Evolutionary conservation across 2,888 invertebrate genomes (phyloP).

Genomic region (Nomada lathburiana): DNA sequence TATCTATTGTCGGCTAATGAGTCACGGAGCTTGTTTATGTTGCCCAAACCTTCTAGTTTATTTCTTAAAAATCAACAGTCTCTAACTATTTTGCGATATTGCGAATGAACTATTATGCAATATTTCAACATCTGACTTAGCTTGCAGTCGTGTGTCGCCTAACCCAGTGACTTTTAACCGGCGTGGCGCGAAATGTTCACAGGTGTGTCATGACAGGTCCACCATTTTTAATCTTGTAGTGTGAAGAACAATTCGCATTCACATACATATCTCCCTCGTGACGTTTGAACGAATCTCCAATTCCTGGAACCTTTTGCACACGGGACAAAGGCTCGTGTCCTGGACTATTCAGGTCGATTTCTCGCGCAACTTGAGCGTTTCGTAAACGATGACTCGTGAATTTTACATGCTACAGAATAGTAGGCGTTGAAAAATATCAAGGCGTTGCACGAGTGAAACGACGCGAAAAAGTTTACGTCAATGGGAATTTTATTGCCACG

Average conservation of each 20-base stretch:
- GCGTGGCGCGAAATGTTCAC: no score
- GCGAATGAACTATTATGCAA: no score
- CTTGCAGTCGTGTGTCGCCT: no score
- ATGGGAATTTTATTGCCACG: conserved; percentile 41
- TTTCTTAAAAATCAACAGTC: no score
- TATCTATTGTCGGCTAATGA: no score
- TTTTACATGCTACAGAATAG: conserved; percentile 30
- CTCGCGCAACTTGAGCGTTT: neutral
- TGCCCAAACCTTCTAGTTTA: no score
- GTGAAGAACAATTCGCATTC: neutral
- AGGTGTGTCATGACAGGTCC: no score
- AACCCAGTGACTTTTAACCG: no score
- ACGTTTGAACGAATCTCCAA: conserved; percentile 2
- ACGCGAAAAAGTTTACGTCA: conserved; percentile 34
- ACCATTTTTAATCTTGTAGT: no score
- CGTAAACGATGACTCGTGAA: conserved; percentile 15
- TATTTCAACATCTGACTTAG: no score
- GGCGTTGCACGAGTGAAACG: conserved; percentile 1
- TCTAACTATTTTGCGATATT: no score
- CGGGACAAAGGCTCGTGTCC: neutral
- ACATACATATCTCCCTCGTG: neutral
- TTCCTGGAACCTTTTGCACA: neutral
- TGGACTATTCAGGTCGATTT: conserved; percentile 8
- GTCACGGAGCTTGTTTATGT: no score
- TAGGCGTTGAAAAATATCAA: conserved; percentile 40